These are phyloP conservation scores for Anastatus disparis DNA, from an alignment of 1,140 invertebrate genomes.

Conservation along the genomic window DNA sequence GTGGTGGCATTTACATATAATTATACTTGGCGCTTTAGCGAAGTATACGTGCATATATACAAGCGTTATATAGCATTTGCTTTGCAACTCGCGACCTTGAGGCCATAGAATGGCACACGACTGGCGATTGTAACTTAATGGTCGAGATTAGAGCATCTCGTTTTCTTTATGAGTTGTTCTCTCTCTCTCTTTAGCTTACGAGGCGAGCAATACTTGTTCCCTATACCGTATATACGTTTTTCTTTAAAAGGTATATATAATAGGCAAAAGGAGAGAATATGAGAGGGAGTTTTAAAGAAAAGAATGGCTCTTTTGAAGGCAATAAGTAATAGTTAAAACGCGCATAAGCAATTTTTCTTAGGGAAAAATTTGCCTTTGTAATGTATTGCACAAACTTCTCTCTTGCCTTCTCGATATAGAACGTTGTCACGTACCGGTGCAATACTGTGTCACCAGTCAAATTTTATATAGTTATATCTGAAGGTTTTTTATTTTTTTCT, in stretches of 20 bases:
- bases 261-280: not conserved
- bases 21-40: constrained; percentile 22
- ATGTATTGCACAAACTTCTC: constrained; percentile 22
- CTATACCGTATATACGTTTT: not conserved
- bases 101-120: not conserved
- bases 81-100: too few relatives aligned
- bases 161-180: constrained; percentile 5
- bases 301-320: not conserved
- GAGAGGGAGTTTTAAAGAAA: not conserved
- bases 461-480: too few relatives aligned
- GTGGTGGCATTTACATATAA: constrained; percentile 29
- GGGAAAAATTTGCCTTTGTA: constrained; percentile 13
- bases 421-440: too few relatives aligned
- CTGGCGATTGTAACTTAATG: not conserved
- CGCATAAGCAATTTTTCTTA: constrained; percentile 18
- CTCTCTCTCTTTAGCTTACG: too few relatives aligned
- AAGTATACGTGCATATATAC: not conserved
- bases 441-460: too few relatives aligned
- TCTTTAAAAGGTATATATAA: not conserved
- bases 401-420: too few relatives aligned
- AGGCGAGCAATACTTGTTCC: not conserved
- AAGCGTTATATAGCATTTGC: too few relatives aligned
- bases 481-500: too few relatives aligned
- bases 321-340: constrained; percentile 7
- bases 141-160: constrained; percentile 30